Evolutionary conservation across 2,797 vertebrate species (phyloP), one percentile per base, ranked within the genome.

Genomic region (Enoplosus armatus): DNA sequence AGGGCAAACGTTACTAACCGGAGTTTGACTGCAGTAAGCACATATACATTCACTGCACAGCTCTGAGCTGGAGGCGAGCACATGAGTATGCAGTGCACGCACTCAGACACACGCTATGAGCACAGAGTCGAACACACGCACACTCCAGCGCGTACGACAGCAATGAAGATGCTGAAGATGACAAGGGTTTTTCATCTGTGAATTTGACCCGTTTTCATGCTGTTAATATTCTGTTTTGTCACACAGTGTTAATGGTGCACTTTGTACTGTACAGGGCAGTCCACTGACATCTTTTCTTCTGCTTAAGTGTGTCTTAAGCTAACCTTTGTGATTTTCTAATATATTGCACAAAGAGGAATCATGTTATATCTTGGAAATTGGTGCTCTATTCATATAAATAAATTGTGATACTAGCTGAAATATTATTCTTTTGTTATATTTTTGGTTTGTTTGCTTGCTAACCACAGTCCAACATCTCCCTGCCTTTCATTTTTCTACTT

Each of bases 31-130:
- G 93, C 93, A 95, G 94, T 93, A 94, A 93, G 92, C 93, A 90
- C 93, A 95, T 95, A 95, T 94, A 94, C 93, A 95, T 95, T 94
- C 93, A 92, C 90, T 87, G 93, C 94, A 94, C 94, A 95, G 90
- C 92, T 73, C 87, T 26, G 72, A 90, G 90, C 88, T 86, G 26
- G 78, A 90, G 88, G 86, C 77, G 60, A 87, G 86, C 89, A 55
- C 93, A 93, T 94, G 92, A 94, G 94, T 93, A 94, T 94, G 92
- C 93, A 67, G 90, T 78, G 90, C 92, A 93, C 91, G 86, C 91
- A 86, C 85, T 79, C 85, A 83, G 83, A 92, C 90, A 90, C 90
- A 89, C 89, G 82, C 89, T 79, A 84, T 75, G 87, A 90, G 84
- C 86, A 82, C 82, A 87, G 84, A 87, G 79, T 78, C 47, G 6